Percentiles rank a stretch among this genome's conserved stretches.
Conservation (phyloP, 2,113 vertebrate species). For the Accipiter virgatus region DNA sequence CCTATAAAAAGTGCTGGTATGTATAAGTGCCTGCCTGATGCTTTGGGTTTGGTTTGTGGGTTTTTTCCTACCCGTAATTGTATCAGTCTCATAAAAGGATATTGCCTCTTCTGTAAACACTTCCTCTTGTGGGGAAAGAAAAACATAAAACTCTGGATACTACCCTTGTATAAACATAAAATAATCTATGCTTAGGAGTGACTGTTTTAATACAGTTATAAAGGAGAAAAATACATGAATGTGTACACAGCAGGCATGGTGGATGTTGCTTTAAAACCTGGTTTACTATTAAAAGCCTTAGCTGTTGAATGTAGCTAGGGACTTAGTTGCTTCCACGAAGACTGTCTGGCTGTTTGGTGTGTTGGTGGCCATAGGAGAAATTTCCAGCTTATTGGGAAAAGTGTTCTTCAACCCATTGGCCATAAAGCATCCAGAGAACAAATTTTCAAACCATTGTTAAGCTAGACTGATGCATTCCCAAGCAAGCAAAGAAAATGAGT, state of each 20-base stretch:
- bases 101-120: neutral
- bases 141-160: neutral
- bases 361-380: neutral
- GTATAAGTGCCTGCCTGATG: neutral
- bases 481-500: neutral
- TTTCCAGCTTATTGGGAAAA: neutral
- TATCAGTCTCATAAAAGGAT: neutral
- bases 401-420: neutral
- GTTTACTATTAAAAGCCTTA: neutral
- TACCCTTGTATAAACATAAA: neutral
- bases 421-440: neutral
- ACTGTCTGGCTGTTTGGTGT: fast-evolving
- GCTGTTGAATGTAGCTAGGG: neutral
- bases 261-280: neutral
- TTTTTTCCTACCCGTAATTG: fast-evolving
- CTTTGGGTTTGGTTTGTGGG: neutral
- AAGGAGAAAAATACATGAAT: neutral
- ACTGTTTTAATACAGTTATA: neutral
- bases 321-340: neutral
- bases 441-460: fast-evolving
- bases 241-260: neutral
- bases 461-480: fast-evolving
- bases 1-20: conserved; percentile 7
- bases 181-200: neutral
- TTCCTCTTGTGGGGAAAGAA: neutral